Base-by-base conservation (phyloP, 2,797 vertebrate species). In the Scyliorhinus canicula region DNA sequence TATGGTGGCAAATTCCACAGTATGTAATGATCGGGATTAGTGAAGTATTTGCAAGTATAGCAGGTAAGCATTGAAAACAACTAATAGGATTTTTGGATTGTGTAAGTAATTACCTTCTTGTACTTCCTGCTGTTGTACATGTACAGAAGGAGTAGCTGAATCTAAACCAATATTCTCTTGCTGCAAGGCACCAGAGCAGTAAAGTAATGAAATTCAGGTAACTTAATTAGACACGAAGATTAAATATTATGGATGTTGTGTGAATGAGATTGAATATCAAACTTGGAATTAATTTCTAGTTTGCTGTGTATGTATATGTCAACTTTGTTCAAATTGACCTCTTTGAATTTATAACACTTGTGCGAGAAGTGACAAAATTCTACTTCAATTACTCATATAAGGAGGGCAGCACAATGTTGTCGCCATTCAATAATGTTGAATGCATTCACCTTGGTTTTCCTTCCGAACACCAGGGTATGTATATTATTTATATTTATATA, bases 1-100 rank as follows among this genome's bases (percentile, higher is more conserved):
- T 99, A 95, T 99, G 99, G 99, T 99, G 99, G 99, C 99, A 99
- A 97, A 96, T 99, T n/a, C 99, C 99, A 55, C 99, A 99, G 2
- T 99, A 99, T 2, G 97, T 99, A 96, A 98, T 99, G 94, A 99
- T 99, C 63, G 99, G 99, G 95, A 97, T 99, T 97, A 99, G 99
- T 60, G 99, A 99, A 96, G 98, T 99, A 96, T 99, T 99, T 95
- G 99, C 99, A 95, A 99, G 99, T 96, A 99, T 99, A 96, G 98
- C 99, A 97, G 99, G 99, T 99, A 97, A 95, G 97, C 96, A 93
- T 95, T 90, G 95, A 12, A 60, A 91, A 44, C n/a, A 12, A 8
- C 11, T 9, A 44, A 65, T 65, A 44, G 19, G 14, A 11, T 63
- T 35, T 65, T 82, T 21, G 47, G 77, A 21, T 82, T 65, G 24